Evolutionary conservation across 2,113 vertebrate species (phyloP).

Genomic region (Anolis sagrei): DNA sequence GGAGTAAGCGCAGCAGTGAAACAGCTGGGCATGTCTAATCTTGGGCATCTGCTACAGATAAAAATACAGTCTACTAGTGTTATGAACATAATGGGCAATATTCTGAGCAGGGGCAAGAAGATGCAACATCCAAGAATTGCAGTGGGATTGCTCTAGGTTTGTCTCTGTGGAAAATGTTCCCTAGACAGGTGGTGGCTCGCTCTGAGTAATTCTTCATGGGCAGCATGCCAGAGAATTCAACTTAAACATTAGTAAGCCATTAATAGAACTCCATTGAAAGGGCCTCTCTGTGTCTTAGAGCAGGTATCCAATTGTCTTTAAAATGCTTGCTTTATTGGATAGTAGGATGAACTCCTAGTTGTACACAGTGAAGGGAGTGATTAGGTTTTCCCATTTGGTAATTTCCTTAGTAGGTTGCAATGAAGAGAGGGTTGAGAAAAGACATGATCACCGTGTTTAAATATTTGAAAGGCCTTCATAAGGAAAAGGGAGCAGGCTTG

Average conservation of each 20-base stretch:
- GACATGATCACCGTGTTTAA: no score
- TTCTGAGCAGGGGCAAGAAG: not conserved
- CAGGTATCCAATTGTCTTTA: not conserved
- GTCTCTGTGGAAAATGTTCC: constrained; percentile 22
- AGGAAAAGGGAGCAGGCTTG: no score
- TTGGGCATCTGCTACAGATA: constrained; percentile 6
- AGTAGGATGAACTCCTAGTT: not conserved
- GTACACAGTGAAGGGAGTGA: not conserved
- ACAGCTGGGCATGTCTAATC: constrained; percentile 23
- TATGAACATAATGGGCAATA: constrained; percentile 9
- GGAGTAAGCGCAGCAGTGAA: constrained; percentile 6
- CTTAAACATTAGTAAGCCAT: constrained; percentile 15
- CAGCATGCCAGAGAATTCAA: constrained; percentile 25
- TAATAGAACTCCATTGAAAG: constrained; percentile 27
- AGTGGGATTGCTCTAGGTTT: constrained; percentile 4
- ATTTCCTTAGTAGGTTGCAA: not conserved
- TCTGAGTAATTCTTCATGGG: constrained; percentile 8
- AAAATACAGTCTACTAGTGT: constrained; percentile 2
- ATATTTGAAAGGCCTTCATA: no score
- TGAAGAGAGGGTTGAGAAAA: no score
- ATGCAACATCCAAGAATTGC: not conserved
- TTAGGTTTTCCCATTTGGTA: not conserved
- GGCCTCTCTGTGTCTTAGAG: not conserved
- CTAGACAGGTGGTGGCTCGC: constrained; percentile 25
- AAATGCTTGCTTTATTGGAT: not conserved